Conservation (phyloP, 35 echinoderm and acorn worm species). For the Stichopus chloronotus region DNA sequence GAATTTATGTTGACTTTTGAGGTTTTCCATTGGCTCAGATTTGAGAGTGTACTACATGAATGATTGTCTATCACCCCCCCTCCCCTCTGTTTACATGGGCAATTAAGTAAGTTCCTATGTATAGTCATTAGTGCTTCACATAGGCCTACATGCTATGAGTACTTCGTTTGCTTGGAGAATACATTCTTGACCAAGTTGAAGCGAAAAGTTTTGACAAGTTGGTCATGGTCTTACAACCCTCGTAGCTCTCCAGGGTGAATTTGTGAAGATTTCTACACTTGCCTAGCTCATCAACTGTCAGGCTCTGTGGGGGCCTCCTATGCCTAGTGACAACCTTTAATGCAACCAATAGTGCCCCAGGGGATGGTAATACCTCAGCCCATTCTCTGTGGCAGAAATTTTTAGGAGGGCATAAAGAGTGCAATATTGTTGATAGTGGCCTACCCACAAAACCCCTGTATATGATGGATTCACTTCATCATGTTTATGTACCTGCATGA, state of each 20-base stretch:
- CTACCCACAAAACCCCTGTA: no score
- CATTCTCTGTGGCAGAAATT: not conserved
- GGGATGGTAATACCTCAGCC: slow-evolving; percentile 19
- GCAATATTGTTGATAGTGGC: not conserved
- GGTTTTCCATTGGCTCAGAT: no score
- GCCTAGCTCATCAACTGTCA: slow-evolving; percentile 25
- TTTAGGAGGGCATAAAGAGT: not conserved
- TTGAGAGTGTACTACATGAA: not conserved
- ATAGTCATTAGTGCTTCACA: not conserved
- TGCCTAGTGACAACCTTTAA: slow-evolving; percentile 39
- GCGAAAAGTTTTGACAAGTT: slow-evolving; percentile 14
- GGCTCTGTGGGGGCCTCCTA: slow-evolving; percentile 45
- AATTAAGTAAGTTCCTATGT: not conserved
- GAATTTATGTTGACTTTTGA: no score
- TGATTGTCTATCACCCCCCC: not conserved
- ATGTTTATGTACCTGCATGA: no score
- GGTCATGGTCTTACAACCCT: slow-evolving; percentile 42
- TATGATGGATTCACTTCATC: no score
- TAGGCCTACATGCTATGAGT: not conserved
- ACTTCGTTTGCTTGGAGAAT: not conserved
- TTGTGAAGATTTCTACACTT: slow-evolving; percentile 35
- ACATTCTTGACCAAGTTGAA: slow-evolving; percentile 26
- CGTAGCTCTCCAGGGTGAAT: slow-evolving; percentile 43
- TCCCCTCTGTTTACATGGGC: not conserved
- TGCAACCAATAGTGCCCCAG: slow-evolving; percentile 30